These are phyloP conservation scores for Melanocharis versteri DNA, from an alignment of 2,113 vertebrate genomes.

Conservation along the genomic window DNA sequence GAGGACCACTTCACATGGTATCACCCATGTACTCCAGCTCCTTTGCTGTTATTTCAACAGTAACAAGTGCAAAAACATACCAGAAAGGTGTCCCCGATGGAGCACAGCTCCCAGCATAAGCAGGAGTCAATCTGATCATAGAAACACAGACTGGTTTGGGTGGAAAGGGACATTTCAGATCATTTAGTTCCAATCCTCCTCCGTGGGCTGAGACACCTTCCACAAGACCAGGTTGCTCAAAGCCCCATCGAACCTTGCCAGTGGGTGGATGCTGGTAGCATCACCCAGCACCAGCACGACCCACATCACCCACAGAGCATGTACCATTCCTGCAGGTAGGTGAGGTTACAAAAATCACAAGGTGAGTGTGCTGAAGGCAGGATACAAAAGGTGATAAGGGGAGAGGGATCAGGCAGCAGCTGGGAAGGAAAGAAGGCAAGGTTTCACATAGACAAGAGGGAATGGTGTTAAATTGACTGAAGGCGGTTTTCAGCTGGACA, in stretches of 20 bases:
- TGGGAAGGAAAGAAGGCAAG: neutral
- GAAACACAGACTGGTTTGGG: neutral
- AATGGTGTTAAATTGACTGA: neutral
- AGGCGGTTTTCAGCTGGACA: neutral
- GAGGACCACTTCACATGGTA: neutral
- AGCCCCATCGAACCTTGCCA: neutral
- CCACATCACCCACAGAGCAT: rapidly evolving
- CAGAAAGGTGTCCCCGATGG: neutral
- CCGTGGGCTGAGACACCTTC: neutral
- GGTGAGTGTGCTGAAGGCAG: neutral
- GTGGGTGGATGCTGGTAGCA: neutral
- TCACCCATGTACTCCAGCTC: neutral
- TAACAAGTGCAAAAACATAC: neutral
- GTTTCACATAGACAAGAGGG: neutral
- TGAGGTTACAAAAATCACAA: no score
- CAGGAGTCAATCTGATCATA: neutral
- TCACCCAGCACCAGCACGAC: neutral
- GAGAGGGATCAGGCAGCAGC: neutral
- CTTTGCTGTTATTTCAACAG: neutral
- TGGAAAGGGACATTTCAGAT: neutral
- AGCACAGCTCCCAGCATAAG: neutral
- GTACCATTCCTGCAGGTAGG: rapidly evolving
- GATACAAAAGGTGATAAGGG: rapidly evolving
- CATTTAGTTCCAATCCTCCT: neutral
- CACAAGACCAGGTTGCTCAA: neutral